These are phyloP conservation scores for Stegophylla sp. DNA, from an alignment of 2,888 invertebrate species.

Conservation along the genomic window DNA sequence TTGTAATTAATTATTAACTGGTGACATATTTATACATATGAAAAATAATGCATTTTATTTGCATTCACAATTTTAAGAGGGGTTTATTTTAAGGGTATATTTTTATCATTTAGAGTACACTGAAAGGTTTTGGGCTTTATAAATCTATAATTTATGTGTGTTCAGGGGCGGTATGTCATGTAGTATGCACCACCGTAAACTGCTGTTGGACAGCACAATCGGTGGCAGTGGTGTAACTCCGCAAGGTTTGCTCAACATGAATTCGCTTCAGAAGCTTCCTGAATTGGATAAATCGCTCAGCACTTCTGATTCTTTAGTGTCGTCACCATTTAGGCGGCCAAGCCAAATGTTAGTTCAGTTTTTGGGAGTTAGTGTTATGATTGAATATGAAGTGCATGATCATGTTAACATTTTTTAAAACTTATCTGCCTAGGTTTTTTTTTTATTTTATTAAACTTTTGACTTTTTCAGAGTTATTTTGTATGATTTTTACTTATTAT, in stretches of 20 bases:
- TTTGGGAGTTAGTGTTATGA: neutral
- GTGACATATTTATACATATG: too few species aligned
- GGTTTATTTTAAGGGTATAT: neutral
- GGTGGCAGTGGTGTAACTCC: slow-evolving; percentile 2
- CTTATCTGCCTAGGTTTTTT: neutral
- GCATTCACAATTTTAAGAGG: neutral
- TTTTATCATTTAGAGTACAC: neutral
- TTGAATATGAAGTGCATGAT: neutral
- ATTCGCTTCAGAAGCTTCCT: slow-evolving; percentile 44
- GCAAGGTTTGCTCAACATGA: slow-evolving; percentile 40
- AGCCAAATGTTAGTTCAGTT: slow-evolving; percentile 52
- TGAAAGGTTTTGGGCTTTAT: neutral
- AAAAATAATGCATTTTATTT: neutral
- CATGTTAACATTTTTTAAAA: neutral
- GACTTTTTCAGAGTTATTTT: neutral
- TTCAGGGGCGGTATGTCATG: slow-evolving; percentile 37
- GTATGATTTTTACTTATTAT: neutral
- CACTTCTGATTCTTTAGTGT: slow-evolving; percentile 48
- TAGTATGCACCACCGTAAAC: slow-evolving; percentile 51
- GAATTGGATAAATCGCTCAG: slow-evolving; percentile 57
- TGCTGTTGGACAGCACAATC: slow-evolving; percentile 9
- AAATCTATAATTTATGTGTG: slow-evolving; percentile 8
- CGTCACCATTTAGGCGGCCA: slow-evolving; percentile 48
- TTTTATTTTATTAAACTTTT: neutral
- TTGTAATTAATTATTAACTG: too few species aligned